phyloP scores from a whole-genome alignment of 2,888 invertebrate species.

The Diaphora mendica region DNA sequence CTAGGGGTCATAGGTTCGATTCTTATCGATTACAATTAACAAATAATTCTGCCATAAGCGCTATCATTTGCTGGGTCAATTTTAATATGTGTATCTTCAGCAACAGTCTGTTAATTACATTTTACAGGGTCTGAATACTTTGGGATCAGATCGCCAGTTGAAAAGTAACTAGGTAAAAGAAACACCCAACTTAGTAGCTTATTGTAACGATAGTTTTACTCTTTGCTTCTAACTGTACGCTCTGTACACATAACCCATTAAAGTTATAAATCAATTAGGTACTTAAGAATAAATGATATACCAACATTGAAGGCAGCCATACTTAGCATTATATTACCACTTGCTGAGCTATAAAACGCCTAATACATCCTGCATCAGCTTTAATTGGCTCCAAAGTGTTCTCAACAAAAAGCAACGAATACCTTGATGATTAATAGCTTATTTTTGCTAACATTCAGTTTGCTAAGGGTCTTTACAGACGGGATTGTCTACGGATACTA shows the following conservation, averaged over 20 bases:
- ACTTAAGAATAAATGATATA: conserved; percentile 1
- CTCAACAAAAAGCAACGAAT: conserved; percentile 41
- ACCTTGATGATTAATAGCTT: conserved; percentile 28
- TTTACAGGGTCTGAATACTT: too few species aligned
- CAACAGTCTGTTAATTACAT: background rate
- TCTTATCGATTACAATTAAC: background rate
- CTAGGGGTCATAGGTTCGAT: background rate
- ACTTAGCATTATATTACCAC: conserved; percentile 40
- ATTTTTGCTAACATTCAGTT: conserved; percentile 21
- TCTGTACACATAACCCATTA: background rate
- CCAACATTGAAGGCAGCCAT: conserved; percentile 31
- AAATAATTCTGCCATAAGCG: background rate
- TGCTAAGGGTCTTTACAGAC: background rate
- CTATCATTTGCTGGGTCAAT: too few species aligned
- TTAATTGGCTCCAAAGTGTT: conserved; percentile 46
- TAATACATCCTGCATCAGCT: conserved; percentile 37
- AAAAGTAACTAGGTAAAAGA: too few species aligned
- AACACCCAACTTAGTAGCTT: background rate
- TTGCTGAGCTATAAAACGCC: conserved; percentile 36
- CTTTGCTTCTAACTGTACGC: background rate
- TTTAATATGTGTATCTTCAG: too few species aligned
- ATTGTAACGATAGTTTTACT: background rate
- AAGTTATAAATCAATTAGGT: background rate
- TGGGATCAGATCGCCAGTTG: background rate
- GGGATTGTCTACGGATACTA: background rate